Percentiles rank a stretch among this genome's conserved stretches.
Conservation (phyloP, 2,797 vertebrate species). For the Anguilla marmorata region DNA sequence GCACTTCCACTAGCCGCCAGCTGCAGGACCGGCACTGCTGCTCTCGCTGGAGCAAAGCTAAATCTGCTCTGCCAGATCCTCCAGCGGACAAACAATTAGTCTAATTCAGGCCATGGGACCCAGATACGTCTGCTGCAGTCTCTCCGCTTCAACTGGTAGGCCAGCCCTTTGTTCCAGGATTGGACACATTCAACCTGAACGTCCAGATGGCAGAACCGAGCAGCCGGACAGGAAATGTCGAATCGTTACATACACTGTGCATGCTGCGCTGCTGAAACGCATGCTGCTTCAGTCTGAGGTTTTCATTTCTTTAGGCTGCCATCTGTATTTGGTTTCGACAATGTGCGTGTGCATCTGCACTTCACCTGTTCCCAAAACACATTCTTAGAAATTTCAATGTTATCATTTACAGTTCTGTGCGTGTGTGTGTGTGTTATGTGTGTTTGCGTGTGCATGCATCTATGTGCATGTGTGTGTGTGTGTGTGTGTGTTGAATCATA, state of each 20-base stretch:
- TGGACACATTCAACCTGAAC: constrained; percentile 24
- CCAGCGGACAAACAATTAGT: constrained; percentile 42
- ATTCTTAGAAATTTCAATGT: not conserved
- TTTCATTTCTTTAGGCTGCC: not conserved
- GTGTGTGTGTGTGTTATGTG: not conserved
- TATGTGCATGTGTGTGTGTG: not conserved
- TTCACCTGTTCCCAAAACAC: not conserved
- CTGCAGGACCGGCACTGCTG: not conserved
- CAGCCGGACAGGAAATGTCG: constrained; percentile 5
- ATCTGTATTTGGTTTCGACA: not conserved
- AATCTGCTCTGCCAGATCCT: constrained; percentile 31
- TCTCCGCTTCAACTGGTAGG: constrained; percentile 28
- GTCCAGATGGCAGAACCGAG: constrained; percentile 33
- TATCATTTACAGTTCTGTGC: not conserved
- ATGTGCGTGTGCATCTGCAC: too few species aligned
- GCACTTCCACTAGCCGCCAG: not conserved
- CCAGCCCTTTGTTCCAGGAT: constrained; percentile 19
- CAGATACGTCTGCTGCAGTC: constrained; percentile 30
- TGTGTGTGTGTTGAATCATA: not conserved
- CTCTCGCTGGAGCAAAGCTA: constrained; percentile 29
- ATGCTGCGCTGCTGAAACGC: not conserved
- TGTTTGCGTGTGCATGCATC: not conserved
- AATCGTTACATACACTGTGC: not conserved
- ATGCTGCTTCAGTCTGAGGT: not conserved
- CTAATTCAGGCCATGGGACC: constrained; percentile 38